These are phyloP conservation scores for Drosophila sordidula DNA, from an alignment of 2,888 invertebrate species.

Conservation along the genomic window DNA sequence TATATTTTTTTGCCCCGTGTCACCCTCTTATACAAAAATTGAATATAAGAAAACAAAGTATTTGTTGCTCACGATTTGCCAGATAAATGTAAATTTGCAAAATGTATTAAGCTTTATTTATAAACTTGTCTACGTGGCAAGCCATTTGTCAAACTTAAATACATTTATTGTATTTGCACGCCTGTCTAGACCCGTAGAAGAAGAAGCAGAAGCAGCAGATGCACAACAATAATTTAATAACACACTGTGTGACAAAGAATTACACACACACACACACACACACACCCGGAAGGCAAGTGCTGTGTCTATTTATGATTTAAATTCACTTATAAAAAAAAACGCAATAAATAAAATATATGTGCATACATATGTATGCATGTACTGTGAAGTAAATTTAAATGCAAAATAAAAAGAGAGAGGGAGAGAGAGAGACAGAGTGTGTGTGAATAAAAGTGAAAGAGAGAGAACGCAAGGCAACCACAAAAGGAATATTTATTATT, in stretches of 20 bases:
- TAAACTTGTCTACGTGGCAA: constrained; percentile 37
- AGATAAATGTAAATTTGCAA: not conserved
- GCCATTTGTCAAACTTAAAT: constrained; percentile 71
- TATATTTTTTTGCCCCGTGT: not conserved
- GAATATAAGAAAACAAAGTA: constrained; percentile 6
- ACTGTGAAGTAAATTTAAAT: constrained; percentile 18
- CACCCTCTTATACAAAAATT: not conserved
- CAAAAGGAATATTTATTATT: constrained; percentile 71
- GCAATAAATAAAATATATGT: constrained; percentile 66
- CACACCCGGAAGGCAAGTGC: constrained; percentile 51
- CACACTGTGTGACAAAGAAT: constrained; percentile 44
- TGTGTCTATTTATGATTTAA: constrained; percentile 72
- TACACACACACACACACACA: constrained; percentile 14
- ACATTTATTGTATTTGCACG: constrained; percentile 62
- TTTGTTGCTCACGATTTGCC: not conserved
- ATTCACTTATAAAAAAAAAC: constrained; percentile 69
- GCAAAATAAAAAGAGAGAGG: constrained; percentile 30
- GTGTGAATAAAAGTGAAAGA: constrained; percentile 1
- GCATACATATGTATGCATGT: constrained; percentile 14
- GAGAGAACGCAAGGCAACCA: constrained; percentile 18
- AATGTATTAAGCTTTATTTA: constrained; percentile 17
- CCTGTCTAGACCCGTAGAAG: constrained; percentile 50
- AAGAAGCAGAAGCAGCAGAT: constrained; percentile 42
- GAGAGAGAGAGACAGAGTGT: constrained; percentile 1
- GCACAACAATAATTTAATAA: constrained; percentile 67